Base-by-base conservation (phyloP, 2,888 invertebrate species). In the Thecocarcelia acutangulata region DNA sequence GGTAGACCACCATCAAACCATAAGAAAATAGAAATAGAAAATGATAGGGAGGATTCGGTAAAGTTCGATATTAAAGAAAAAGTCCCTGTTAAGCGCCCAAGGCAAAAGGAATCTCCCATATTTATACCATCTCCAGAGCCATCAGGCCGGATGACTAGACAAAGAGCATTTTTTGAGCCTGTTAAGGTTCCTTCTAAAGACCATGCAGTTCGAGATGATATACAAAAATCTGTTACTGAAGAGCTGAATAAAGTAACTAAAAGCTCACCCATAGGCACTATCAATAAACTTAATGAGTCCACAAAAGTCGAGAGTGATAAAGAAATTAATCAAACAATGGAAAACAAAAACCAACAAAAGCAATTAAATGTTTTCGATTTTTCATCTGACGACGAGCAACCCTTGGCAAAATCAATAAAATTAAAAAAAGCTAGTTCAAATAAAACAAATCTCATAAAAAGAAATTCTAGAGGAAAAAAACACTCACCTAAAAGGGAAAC, bases 341-440 rank as follows among this genome's bases (percentile, higher is more conserved):
- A 69, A 9, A 70, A 66, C n/a, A 58, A 63, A 46, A 79, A 83
- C 11, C 87, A 87, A 19, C 75, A 81, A 33, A 84, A 85, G 24
- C 85, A 85, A 13, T 83, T 88, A 9, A 88, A 90, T 80, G 87
- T 90, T 19, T 90, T 90, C 70, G 90, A 90, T 59, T 93, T 92
- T 85, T 92, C 92, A 8, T 92, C 92, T 1, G 93, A 92, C 69
- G 93, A 93, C 84, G 92, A 93, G 84, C 91, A 92, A 85, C 92
- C 92, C 1, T 86, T 92, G 78, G 88, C 91, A 15, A 90, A 90
- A 83, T 83, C 90, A 24, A 90, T 90, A 8, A 90, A 90, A 80
- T 83, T 90, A 2, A 90, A 90, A 79, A 89, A 89, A 54, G 44
- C 46, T 15, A 66, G 44, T 2, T 3, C 59, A n/a, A 12, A 75